Evolutionary conservation across 2,113 vertebrate species (phyloP).

Genomic region (Anser cygnoides): DNA sequence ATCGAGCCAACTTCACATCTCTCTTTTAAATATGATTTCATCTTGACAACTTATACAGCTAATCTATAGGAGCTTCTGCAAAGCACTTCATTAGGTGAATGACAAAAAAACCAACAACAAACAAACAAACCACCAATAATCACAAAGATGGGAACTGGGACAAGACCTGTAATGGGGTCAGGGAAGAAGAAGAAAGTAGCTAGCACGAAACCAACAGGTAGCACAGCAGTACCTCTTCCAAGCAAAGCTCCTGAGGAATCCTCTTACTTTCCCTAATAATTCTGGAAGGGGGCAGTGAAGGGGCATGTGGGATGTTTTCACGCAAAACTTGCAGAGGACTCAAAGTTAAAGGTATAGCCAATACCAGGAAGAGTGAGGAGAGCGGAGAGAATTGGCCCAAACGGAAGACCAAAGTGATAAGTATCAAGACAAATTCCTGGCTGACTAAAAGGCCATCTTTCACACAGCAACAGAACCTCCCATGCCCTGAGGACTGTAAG

Average conservation of each 20-base stretch:
- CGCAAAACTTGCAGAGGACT: neutral
- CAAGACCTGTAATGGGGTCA: neutral
- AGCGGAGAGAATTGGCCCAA: neutral
- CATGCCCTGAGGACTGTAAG: rapidly evolving
- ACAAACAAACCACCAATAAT: neutral
- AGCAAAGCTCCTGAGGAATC: neutral
- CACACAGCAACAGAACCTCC: neutral
- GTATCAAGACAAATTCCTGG: neutral
- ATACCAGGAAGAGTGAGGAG: neutral
- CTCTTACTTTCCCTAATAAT: neutral
- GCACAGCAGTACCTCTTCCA: no score
- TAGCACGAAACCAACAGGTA: no score
- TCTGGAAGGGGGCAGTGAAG: neutral
- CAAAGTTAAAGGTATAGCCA: neutral
- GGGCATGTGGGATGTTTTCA: neutral
- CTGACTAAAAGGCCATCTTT: neutral
- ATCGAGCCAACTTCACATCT: neutral
- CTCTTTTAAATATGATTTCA: neutral
- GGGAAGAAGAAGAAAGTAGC: neutral
- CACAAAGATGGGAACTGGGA: neutral
- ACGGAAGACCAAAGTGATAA: neutral
- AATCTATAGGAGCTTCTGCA: neutral
- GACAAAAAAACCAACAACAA: no score
- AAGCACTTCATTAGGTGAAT: neutral
- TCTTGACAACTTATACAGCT: neutral